These are phyloP conservation scores for Piprites chloris DNA, from an alignment of 2,113 vertebrate species.

Conservation along the genomic window DNA sequence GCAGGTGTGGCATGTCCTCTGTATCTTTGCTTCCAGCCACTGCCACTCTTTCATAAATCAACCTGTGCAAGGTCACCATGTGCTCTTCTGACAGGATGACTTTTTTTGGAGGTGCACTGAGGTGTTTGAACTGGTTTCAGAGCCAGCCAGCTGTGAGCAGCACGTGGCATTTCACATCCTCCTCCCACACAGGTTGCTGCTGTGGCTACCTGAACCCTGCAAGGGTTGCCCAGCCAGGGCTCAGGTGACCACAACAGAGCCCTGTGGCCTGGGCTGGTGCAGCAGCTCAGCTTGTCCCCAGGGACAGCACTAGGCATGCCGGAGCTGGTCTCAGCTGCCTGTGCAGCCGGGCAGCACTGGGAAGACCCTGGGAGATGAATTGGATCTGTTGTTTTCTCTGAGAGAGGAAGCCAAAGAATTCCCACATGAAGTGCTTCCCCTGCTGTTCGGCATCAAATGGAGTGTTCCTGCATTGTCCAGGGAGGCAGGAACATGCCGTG, in stretches of 20 bases:
- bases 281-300: background rate
- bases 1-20: background rate
- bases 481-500: background rate
- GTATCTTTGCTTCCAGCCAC: background rate
- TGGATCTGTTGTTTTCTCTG: constrained; percentile 25
- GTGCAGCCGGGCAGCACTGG: background rate
- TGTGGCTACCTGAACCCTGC: background rate
- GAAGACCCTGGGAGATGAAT: constrained; percentile 14
- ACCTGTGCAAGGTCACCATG: background rate
- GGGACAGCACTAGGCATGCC: background rate
- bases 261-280: accelerated
- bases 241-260: background rate
- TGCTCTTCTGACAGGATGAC: background rate
- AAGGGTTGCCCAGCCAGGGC: constrained; percentile 4
- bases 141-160: constrained; percentile 1
- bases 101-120: background rate
- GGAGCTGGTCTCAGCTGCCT: constrained; percentile 9
- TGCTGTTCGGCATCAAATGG: background rate
- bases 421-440: constrained; percentile 22
- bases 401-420: constrained; percentile 42
- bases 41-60: background rate
- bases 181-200: background rate
- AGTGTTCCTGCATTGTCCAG: background rate
- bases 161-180: background rate
- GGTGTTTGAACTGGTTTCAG: background rate